Base-by-base conservation (phyloP, 2,888 invertebrate genomes). In the Sarcophaga variegata region DNA sequence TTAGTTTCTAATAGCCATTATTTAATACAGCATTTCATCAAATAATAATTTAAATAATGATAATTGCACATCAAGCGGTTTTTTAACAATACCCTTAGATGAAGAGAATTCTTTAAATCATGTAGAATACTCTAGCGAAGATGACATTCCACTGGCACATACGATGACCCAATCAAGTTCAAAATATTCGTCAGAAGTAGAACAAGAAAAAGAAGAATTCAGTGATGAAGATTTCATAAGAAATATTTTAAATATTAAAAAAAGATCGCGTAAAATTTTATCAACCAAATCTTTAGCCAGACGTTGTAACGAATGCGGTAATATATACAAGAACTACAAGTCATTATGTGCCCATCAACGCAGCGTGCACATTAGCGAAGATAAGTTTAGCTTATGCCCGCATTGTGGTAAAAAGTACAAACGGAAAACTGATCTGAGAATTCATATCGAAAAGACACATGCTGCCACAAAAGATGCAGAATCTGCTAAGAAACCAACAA, bases 181-280 rank as follows among this genome's bases (percentile, higher is more conserved):
- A 11, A 74, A 20, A 4, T 14, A 22, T 22, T 2, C 47, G 6
- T 25, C 59, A 6, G n/a, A 69, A 10, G 47, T 27, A 14, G 63
- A 45, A 5, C 37, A 45, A 5, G 69, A 81, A 4, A 59, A 75
- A 54, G 81, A 69, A 60, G 75, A 78, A 75, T 84, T 81, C 22
- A 87, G 84, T 72, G 87, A 87, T 72, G 87, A 87, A 71, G 87
- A 84, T 14, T 84, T 81, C 70, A 84, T 87, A 45, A 66, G 84
- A 71, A 75, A 79, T 14, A 81, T 87, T 45, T 67, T 87, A 47
- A 84, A 87, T 63, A 84, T 84, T 27, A 81, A 84, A 75, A 84
- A 71, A 62, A 78, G 81, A 37, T 8, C 22, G 3, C 37, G 45
- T 10, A 84, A 84, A 17, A 25, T 59, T n/a, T n/a, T 8, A 47